Evolutionary conservation across 2,113 vertebrate genomes (phyloP).

Genomic region (Nycticebus coucang): DNA sequence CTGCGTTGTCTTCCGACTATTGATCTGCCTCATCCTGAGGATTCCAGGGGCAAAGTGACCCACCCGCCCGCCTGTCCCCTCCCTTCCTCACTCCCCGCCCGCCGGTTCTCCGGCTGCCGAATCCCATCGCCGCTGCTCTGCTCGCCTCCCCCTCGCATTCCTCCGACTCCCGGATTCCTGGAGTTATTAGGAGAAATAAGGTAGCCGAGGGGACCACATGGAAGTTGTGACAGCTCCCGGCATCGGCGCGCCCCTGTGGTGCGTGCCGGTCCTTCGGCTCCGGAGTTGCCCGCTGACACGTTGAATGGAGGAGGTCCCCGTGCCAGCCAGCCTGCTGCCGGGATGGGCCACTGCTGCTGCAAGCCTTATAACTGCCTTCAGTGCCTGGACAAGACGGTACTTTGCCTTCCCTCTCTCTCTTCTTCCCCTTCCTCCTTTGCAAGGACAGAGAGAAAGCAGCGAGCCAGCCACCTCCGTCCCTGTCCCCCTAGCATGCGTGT

Average conservation of each 20-base stretch:
- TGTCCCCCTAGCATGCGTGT: conserved; percentile 55
- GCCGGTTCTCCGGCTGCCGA: neutral
- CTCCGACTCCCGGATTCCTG: conserved; percentile 56
- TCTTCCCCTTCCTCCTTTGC: conserved; percentile 53
- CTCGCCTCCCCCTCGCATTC: conserved; percentile 36
- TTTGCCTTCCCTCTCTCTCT: conserved; percentile 73
- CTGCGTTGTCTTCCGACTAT: conserved; percentile 41
- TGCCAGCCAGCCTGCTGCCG: conserved; percentile 75
- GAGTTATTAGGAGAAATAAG: conserved; percentile 79
- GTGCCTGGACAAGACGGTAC: conserved; percentile 92
- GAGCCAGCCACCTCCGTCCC: conserved; percentile 23
- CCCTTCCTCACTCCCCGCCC: neutral
- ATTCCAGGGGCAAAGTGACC: conserved; percentile 43
- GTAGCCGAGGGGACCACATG: conserved; percentile 74
- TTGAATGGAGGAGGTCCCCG: conserved; percentile 76
- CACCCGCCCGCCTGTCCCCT: conserved; percentile 26
- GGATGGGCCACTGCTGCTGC: conserved; percentile 92
- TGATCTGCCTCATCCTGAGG: conserved; percentile 50
- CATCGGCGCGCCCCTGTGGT: conserved; percentile 49
- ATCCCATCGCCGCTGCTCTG: conserved; percentile 9
- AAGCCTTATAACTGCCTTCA: conserved; percentile 85
- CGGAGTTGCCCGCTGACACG: conserved; percentile 66
- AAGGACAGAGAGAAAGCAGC: conserved; percentile 40
- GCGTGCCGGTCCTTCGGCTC: conserved; percentile 52
- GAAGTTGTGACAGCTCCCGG: conserved; percentile 78